A percentile compares a stretch with the other conserved stretches of the same genome.
Conservation (phyloP, 2,113 vertebrate species). For the Esox niger region DNA sequence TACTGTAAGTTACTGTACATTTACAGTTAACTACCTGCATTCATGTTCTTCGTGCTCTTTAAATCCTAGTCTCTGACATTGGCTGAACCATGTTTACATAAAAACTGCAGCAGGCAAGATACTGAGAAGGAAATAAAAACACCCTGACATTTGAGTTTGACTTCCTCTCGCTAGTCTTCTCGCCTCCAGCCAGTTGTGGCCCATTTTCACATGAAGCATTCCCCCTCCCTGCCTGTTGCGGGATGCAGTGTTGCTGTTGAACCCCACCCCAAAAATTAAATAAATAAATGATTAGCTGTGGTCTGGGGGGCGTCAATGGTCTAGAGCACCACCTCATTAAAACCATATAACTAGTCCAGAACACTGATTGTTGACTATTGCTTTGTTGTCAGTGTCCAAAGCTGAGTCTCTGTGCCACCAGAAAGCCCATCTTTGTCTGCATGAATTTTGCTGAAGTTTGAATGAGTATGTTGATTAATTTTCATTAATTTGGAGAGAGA, state of each 20-base stretch:
- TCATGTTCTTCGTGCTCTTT: too few species aligned
- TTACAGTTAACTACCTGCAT: too few species aligned
- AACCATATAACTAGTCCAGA: conserved; percentile 52
- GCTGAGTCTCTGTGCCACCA: conserved; percentile 8
- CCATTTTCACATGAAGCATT: conserved; percentile 33
- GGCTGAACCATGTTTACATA: not conserved
- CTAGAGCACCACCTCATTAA: conserved; percentile 45
- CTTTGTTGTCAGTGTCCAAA: conserved; percentile 32
- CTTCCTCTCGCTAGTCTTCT: conserved; percentile 15
- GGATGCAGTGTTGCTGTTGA: conserved; percentile 9
- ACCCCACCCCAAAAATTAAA: conserved; percentile 18
- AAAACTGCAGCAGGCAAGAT: not conserved
- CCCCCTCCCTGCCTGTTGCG: not conserved
- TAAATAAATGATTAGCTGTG: not conserved
- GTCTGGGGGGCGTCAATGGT: conserved; percentile 3
- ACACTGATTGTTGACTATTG: conserved; percentile 32
- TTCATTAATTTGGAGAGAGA: too few species aligned
- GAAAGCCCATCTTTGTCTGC: conserved; percentile 5
- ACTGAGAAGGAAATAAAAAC: not conserved
- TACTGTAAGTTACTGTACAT: too few species aligned
- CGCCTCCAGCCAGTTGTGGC: conserved; percentile 37
- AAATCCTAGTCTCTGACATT: not conserved
- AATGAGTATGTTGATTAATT: too few species aligned
- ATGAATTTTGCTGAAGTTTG: too few species aligned
- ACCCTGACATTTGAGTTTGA: conserved; percentile 37